A percentile compares a stretch with the other conserved stretches of the same genome.
These are phyloP conservation scores for Cantharis lateralis DNA, from an alignment of 2,888 invertebrate species.

Conservation along the genomic window DNA sequence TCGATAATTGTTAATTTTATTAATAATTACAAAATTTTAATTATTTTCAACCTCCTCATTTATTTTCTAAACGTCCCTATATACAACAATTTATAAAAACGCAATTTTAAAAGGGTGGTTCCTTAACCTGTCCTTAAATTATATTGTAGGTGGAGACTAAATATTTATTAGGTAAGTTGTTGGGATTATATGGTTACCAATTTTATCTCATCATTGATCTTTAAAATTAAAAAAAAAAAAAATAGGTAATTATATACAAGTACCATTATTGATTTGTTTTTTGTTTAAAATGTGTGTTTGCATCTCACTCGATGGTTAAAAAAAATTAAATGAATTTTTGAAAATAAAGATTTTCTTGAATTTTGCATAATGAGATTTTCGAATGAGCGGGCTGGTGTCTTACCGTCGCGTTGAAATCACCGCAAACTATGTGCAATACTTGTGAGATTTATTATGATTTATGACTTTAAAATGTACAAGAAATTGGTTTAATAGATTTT, in stretches of 20 bases:
- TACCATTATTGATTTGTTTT: background rate
- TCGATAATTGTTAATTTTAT: background rate
- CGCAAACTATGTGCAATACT: background rate
- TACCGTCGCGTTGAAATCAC: slow-evolving; percentile 41
- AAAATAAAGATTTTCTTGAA: background rate
- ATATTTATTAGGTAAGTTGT: slow-evolving; percentile 28
- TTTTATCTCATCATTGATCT: slow-evolving; percentile 25
- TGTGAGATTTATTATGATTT: background rate
- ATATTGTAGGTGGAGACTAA: slow-evolving; percentile 32
- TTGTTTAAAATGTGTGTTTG: background rate
- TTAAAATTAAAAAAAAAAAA: slow-evolving; percentile 26
- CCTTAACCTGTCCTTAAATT: slow-evolving; percentile 24
- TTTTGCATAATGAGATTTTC: background rate
- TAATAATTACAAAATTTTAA: background rate
- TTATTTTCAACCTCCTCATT: slow-evolving; percentile 14
- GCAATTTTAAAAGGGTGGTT: slow-evolving; percentile 25
- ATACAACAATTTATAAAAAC: slow-evolving; percentile 20
- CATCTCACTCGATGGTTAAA: background rate
- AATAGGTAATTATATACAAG: slow-evolving; percentile 17
- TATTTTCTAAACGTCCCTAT: slow-evolving; percentile 6
- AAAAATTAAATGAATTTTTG: background rate
- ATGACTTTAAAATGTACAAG: background rate
- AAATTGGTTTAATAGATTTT: background rate
- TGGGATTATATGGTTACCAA: slow-evolving; percentile 23
- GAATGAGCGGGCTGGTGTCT: slow-evolving; percentile 27